A percentile compares a stretch with the other conserved stretches of the same genome.
Conservation (phyloP, 2,797 vertebrate species). For the Melanotaenia nigrans region DNA sequence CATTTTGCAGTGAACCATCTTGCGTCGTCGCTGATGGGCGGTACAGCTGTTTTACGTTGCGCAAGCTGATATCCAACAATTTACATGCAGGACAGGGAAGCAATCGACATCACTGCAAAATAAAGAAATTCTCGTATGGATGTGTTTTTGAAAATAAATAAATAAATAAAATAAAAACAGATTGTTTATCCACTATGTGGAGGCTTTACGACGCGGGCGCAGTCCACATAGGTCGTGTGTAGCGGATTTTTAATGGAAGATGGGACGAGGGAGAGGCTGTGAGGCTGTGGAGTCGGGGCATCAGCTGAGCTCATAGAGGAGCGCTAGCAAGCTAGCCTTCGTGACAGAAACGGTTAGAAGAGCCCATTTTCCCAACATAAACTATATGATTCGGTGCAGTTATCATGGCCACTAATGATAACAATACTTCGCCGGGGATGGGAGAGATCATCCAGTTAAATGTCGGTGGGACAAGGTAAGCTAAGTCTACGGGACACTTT, state of each 20-base stretch:
- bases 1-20: conserved; percentile 8
- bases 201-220: conserved; percentile 13
- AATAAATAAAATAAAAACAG: neutral
- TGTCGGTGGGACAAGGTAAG: conserved; percentile 94
- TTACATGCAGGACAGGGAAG: conserved; percentile 48
- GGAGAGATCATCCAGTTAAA: conserved; percentile 97
- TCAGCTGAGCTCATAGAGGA: conserved; percentile 45
- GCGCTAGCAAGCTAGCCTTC: conserved; percentile 65
- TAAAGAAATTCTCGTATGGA: conserved; percentile 26
- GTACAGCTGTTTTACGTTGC: conserved; percentile 68
- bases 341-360: conserved; percentile 20
- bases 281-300: conserved; percentile 62
- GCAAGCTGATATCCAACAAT: conserved; percentile 63
- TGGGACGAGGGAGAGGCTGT: conserved; percentile 53
- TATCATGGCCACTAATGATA: conserved; percentile 89
- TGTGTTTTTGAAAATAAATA: conserved; percentile 9
- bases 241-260: conserved; percentile 63
- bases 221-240: conserved; percentile 28
- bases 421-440: conserved; percentile 81
- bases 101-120: conserved; percentile 38
- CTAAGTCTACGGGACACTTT: conserved; percentile 6
- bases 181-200: conserved; percentile 45
- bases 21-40: neutral
- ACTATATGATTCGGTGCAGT: neutral
- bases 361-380: neutral